Evolutionary conservation across 1,140 invertebrate species (phyloP), one percentile per base, ranked within the genome.

Genomic region (Chelonus insularis): DNA sequence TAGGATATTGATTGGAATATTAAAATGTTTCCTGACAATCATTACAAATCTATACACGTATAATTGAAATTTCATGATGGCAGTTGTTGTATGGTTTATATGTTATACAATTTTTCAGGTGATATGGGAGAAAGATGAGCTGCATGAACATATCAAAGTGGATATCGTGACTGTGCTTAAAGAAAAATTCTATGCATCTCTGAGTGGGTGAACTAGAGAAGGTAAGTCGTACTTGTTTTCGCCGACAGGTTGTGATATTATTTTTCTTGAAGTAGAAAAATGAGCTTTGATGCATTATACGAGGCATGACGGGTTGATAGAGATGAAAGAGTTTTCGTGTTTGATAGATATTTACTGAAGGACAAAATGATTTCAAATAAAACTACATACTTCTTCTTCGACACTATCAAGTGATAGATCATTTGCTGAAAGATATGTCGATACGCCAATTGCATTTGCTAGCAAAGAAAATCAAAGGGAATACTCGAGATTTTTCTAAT

Each of bases 181-280:
- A 51, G 62, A 63, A 63, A 63, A 63, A 63, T 63, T 59, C 62
- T 63, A 63, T 63, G 62, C 62, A 63, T 63, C 62, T 45, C 43
- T 63, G 62, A 63, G 62, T 63, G 39, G 29, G 21, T 52, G 36
- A 11, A 43, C 23, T 21, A 9, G 37, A 21, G 14, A 0, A 37
- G 45, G 7, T 8, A 48, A 41, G 25, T 48, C 23, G 29, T 7
- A 18, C 43, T 23, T 29, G 56, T 58, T 34, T 58, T 5, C 23
- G 23, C 41, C 36, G 50, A 59, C 34, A 18, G 47, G 41, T 41
- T 54, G 39, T 45, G 39, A 60, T 60, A 60, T 60, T 60, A 60
- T 60, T 60, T 60, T 60, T 23, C 41, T 16, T 14, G 41, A 16
- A 43, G 7, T 9, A 43, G 18, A 16, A 16, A 8, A 8, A 43